Percentiles rank a stretch among this genome's conserved stretches.
phyloP scores from a whole-genome alignment of 92 coral and sea anemone genomes.

The Zoanthus sansibaricus region DNA sequence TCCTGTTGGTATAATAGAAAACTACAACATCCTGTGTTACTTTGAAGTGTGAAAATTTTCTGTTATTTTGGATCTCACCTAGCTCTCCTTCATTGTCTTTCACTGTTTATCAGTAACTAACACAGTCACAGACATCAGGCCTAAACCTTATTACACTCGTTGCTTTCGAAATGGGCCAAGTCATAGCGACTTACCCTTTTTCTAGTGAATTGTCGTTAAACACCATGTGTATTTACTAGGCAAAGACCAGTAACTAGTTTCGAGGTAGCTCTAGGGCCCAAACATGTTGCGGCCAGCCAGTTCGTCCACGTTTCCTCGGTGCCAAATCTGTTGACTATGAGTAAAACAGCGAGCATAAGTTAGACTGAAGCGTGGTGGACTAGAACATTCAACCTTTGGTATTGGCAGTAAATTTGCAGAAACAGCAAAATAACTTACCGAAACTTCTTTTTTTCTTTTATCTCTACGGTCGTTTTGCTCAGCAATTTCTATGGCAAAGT shows the following conservation, averaged over 20 bases:
- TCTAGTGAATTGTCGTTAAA: background rate
- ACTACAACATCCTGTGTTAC: background rate
- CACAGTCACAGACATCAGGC: background rate
- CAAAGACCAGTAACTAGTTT: background rate
- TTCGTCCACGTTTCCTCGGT: constrained; percentile 94
- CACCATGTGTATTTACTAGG: background rate
- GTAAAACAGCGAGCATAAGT: constrained; percentile 4
- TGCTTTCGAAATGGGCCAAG: background rate
- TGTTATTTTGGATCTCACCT: background rate
- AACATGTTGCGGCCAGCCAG: constrained; percentile 99
- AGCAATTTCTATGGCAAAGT: constrained; percentile 90
- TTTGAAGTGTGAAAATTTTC: background rate
- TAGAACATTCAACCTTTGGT: background rate
- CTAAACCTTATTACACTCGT: background rate
- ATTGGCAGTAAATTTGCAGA: background rate
- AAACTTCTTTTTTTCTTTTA: constrained; percentile 75
- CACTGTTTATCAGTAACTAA: background rate
- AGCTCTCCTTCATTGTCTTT: background rate
- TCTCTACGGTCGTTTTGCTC: constrained; percentile 79
- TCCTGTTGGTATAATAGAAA: background rate
- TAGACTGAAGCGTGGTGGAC: background rate
- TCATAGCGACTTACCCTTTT: background rate
- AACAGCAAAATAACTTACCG: constrained; percentile 1
- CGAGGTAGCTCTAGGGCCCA: constrained; percentile 96
- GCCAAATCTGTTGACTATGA: constrained; percentile 58